A percentile compares a stretch with the other conserved stretches of the same genome.
phyloP scores from a whole-genome alignment of 1,140 invertebrate genomes.

The Mactra quadrangularis region DNA sequence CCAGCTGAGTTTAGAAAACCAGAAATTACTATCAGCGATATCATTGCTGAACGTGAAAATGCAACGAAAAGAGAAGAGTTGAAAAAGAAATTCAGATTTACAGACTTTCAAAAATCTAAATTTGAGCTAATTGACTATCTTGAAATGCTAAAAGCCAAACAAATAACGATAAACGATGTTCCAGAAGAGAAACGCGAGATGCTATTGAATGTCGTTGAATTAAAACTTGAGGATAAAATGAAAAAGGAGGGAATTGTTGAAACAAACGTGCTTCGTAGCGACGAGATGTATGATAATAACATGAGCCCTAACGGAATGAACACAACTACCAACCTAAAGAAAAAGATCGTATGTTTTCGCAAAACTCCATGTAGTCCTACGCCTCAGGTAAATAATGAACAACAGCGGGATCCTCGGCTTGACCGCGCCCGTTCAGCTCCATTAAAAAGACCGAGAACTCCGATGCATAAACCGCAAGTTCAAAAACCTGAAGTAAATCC shows the following conservation, averaged over 20 bases:
- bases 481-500: conserved; percentile 52
- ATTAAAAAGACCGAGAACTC: conserved; percentile 52
- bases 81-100: conserved; percentile 28
- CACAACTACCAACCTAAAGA: conserved; percentile 14
- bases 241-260: conserved; percentile 30
- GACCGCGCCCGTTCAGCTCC: conserved; percentile 48
- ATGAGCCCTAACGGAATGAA: conserved; percentile 36
- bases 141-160: conserved; percentile 66
- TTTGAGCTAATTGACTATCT: conserved; percentile 74
- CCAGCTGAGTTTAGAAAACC: conserved; percentile 44
- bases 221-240: conserved; percentile 55
- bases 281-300: conserved; percentile 58
- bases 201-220: conserved; percentile 36
- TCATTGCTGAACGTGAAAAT: conserved; percentile 59
- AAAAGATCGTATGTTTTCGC: conserved; percentile 58
- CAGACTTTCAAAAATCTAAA: conserved; percentile 57
- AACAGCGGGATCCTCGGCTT: conserved; percentile 18
- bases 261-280: conserved; percentile 52
- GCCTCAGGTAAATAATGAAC: background rate
- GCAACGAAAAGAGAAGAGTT: background rate
- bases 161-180: conserved; percentile 49
- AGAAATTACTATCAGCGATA: conserved; percentile 60
- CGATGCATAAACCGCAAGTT: conserved; percentile 42
- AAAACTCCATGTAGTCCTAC: conserved; percentile 39
- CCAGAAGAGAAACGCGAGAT: conserved; percentile 57